Percentiles rank a stretch among this genome's conserved stretches.
Conservation (phyloP, 2,888 invertebrate genomes). For the Acanthococcus lagerstroemiae region DNA sequence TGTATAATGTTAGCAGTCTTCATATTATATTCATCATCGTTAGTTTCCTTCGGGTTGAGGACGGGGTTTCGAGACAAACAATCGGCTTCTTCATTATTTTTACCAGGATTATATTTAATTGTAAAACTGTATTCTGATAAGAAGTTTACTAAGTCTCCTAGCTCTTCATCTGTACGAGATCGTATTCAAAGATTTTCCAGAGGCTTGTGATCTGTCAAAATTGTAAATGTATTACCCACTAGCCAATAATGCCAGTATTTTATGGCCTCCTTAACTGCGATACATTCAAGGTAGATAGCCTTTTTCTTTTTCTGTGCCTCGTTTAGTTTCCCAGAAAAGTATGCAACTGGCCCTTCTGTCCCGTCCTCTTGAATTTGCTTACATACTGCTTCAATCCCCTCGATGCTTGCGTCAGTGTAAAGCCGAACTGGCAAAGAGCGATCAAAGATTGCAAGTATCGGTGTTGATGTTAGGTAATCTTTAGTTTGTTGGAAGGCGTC, state of each 20-base stretch:
- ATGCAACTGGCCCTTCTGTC: not conserved
- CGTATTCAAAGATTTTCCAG: slow-evolving; percentile 35
- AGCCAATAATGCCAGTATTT: slow-evolving; percentile 32
- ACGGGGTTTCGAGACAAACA: slow-evolving; percentile 34
- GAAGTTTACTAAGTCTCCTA: slow-evolving; percentile 35
- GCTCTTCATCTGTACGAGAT: too few relatives aligned
- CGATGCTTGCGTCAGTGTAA: slow-evolving; percentile 34
- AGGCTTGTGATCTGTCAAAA: slow-evolving; percentile 32
- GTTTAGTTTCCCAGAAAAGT: not conserved
- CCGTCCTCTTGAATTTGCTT: not conserved
- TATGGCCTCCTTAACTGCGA: slow-evolving; percentile 13
- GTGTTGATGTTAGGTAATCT: slow-evolving; percentile 27
- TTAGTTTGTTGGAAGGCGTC: slow-evolving; percentile 25
- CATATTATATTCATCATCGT: not conserved
- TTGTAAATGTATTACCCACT: slow-evolving; percentile 20
- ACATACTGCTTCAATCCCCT: not conserved
- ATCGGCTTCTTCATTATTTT: slow-evolving; percentile 35
- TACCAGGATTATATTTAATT: slow-evolving; percentile 35
- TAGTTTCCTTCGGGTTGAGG: slow-evolving; percentile 26
- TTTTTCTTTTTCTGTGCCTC: not conserved
- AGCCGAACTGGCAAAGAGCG: slow-evolving; percentile 32
- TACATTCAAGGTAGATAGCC: not conserved
- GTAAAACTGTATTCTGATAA: slow-evolving; percentile 34
- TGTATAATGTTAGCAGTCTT: not conserved
- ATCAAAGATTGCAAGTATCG: slow-evolving; percentile 34